These are phyloP conservation scores for Lepus townsendii DNA, from an alignment of 2,797 vertebrate species.

Conservation along the genomic window DNA sequence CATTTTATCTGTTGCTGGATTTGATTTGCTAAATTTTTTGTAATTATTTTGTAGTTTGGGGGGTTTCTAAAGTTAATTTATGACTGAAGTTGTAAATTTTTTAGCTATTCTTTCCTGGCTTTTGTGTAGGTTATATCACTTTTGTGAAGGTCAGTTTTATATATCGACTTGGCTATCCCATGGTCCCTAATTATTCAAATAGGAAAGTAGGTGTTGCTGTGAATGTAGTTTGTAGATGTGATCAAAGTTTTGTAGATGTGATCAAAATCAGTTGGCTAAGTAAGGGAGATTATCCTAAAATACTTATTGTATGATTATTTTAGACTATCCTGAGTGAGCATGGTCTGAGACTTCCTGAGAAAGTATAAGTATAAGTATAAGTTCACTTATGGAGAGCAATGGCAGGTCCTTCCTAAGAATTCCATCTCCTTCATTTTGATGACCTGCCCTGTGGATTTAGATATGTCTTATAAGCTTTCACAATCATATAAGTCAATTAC, in stretches of 20 bases:
- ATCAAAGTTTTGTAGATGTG: background rate
- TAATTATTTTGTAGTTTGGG: background rate
- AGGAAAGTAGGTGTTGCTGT: background rate
- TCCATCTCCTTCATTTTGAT: background rate
- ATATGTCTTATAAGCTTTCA: background rate
- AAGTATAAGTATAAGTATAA: background rate
- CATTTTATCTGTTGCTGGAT: background rate
- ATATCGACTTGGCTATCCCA: background rate
- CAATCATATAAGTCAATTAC: background rate
- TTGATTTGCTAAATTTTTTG: background rate
- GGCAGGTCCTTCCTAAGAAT: background rate
- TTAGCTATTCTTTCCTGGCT: background rate
- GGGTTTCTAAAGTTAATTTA: background rate
- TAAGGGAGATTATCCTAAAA: background rate
- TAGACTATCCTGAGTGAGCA: background rate
- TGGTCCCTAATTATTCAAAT: background rate
- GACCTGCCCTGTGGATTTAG: background rate
- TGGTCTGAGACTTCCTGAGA: background rate
- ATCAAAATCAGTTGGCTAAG: background rate
- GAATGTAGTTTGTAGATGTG: background rate
- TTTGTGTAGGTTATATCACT: background rate
- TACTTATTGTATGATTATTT: background rate
- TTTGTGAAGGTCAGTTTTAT: background rate
- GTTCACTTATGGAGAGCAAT: background rate
- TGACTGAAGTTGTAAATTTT: background rate